A percentile compares a stretch with the other conserved stretches of the same genome.
Evolutionary conservation across 2,888 invertebrate species (phyloP).

Genomic region (Protodeltote pygarga): DNA sequence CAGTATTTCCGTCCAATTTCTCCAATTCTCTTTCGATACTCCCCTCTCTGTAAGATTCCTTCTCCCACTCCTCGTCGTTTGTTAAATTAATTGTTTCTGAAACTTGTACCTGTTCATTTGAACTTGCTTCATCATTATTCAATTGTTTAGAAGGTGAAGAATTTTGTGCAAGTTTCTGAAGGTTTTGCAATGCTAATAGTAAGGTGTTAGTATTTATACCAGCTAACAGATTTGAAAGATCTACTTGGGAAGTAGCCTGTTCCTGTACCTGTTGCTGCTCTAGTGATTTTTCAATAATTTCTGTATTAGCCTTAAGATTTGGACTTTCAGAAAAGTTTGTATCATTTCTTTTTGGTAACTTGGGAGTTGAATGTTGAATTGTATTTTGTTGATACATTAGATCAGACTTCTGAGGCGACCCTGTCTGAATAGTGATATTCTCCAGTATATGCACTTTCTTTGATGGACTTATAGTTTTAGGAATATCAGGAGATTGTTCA

Average conservation of each 20-base stretch:
- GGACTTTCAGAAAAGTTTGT: conserved; percentile 11
- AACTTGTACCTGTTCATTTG: conserved; percentile 35
- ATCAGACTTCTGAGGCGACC: conserved; percentile 15
- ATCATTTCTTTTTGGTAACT: conserved; percentile 7
- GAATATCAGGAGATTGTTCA: conserved; percentile 33
- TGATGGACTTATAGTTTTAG: conserved; percentile 60
- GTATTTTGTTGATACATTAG: conserved; percentile 14
- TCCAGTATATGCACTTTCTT: conserved; percentile 75
- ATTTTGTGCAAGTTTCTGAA: conserved; percentile 71
- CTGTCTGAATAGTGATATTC: conserved; percentile 68
- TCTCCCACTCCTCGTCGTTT: conserved; percentile 82
- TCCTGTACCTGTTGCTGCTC: conserved; percentile 19
- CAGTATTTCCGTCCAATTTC: conserved; percentile 72
- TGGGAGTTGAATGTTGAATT: conserved; percentile 20
- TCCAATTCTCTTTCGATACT: conserved; percentile 76
- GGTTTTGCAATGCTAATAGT: conserved; percentile 77
- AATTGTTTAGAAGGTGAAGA: conserved; percentile 40
- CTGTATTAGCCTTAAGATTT: conserved; percentile 19
- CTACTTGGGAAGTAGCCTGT: conserved; percentile 52
- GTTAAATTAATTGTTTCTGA: conserved; percentile 78
- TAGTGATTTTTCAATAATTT: conserved; percentile 10
- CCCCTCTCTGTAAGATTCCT: conserved; percentile 73
- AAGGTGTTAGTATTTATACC: conserved; percentile 79
- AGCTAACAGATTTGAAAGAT: conserved; percentile 70
- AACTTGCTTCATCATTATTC: conserved; percentile 30